Percentiles rank a stretch among this genome's conserved stretches.
Evolutionary conservation across 2,888 invertebrate species (phyloP).

Genomic region (Gymnoscelis rufifasciata): DNA sequence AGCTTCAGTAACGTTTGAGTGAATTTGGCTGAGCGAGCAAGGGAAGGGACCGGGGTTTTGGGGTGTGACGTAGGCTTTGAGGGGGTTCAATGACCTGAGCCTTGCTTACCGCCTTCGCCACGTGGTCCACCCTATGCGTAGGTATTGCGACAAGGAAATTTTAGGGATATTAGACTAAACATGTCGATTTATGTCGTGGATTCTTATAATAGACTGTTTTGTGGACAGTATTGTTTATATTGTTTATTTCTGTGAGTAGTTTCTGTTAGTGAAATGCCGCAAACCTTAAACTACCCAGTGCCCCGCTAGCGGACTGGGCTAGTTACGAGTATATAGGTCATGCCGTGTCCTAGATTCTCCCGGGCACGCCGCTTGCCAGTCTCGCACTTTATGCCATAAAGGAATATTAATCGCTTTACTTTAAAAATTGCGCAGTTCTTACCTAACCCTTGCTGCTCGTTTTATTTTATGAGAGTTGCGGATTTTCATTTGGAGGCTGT

Average conservation of each 20-base stretch:
- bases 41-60: conserved; percentile 11
- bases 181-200: too few species aligned
- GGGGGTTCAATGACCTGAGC: conserved; percentile 20
- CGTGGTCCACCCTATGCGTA: conserved; percentile 8
- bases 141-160: conserved; percentile 10
- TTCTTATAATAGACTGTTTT: too few species aligned
- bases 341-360: conserved; percentile 18
- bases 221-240: background rate
- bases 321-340: conserved; percentile 15
- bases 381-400: conserved; percentile 17
- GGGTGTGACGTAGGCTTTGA: conserved; percentile 18
- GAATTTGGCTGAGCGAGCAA: conserved; percentile 11
- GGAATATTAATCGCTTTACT: conserved; percentile 24
- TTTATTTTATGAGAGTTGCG: background rate
- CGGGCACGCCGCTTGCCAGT: conserved; percentile 13
- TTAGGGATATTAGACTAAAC: background rate
- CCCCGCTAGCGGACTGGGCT: conserved; percentile 1
- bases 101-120: conserved; percentile 9
- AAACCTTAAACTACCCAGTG: conserved; percentile 6
- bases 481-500: too few species aligned
- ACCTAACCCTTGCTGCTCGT: conserved; percentile 2
- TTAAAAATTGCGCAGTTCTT: conserved; percentile 12
- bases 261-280: background rate
- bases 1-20: conserved; percentile 12
- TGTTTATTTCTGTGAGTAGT: background rate